phyloP scores from a whole-genome alignment of 2,888 invertebrate species.

The Epinotia ramella region DNA sequence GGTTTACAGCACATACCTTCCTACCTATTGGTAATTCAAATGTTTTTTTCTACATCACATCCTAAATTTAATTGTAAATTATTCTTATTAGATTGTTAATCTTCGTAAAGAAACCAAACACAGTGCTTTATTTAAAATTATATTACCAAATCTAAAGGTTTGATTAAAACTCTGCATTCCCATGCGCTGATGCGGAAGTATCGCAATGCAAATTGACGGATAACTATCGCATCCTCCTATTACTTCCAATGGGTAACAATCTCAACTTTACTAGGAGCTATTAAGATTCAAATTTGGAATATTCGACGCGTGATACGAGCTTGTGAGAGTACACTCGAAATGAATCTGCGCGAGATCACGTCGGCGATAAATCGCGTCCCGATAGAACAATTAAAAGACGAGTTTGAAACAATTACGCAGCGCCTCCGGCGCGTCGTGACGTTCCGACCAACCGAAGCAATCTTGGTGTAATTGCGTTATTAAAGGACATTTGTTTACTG shows the following conservation, averaged over 20 bases:
- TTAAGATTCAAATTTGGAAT: constrained; percentile 14
- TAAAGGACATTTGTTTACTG: constrained; percentile 42
- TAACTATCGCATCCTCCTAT: constrained; percentile 9
- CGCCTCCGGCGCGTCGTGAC: constrained; percentile 76
- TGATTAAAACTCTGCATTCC: constrained; percentile 80
- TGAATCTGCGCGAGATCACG: constrained; percentile 81
- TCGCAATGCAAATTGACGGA: constrained; percentile 59
- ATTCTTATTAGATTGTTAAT: constrained; percentile 1
- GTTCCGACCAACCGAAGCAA: constrained; percentile 54
- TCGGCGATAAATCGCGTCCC: constrained; percentile 80
- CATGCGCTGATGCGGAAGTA: constrained; percentile 77
- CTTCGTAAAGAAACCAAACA: background rate
- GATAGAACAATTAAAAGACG: constrained; percentile 85
- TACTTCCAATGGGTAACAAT: background rate
- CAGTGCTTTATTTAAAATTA: constrained; percentile 20
- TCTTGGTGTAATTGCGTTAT: constrained; percentile 33
- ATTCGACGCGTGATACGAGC: background rate
- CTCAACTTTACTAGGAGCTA: background rate
- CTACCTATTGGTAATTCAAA: too few species aligned
- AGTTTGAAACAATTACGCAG: constrained; percentile 85
- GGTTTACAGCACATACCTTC: too few species aligned
- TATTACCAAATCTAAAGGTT: constrained; percentile 26
- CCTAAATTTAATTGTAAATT: background rate
- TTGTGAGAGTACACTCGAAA: constrained; percentile 46
- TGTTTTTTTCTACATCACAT: too few species aligned